Evolutionary conservation across 2,888 invertebrate species (phyloP).

Genomic region (Alsophila aescularia): DNA sequence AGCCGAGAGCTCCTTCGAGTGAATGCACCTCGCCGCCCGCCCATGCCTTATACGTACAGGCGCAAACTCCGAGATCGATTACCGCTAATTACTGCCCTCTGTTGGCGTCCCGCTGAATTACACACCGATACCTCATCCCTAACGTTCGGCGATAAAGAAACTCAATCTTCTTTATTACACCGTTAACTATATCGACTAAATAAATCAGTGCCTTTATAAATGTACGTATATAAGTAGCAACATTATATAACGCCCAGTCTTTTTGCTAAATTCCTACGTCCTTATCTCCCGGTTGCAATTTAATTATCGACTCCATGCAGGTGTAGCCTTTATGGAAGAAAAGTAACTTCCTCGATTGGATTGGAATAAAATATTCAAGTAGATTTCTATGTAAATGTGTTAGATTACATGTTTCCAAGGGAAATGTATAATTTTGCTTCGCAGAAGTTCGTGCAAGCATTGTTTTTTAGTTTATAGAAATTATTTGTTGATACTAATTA

Average conservation of each 20-base stretch:
- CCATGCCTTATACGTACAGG: conserved; percentile 72
- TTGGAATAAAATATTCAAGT: conserved; percentile 4
- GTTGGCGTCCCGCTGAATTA: conserved; percentile 46
- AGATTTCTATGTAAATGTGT: conserved; percentile 7
- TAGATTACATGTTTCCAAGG: too few species aligned
- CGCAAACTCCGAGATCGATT: conserved; percentile 79
- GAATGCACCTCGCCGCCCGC: conserved; percentile 69
- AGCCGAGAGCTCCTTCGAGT: conserved; percentile 70
- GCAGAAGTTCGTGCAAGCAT: too few species aligned
- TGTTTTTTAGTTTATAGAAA: too few species aligned
- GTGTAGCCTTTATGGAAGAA: conserved; percentile 10
- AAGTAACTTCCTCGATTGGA: conserved; percentile 14
- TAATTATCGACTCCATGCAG: not conserved
- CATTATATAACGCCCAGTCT: conserved; percentile 6
- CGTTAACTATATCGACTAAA: conserved; percentile 15
- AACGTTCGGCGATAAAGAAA: conserved; percentile 44
- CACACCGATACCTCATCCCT: conserved; percentile 45
- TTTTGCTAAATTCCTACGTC: conserved; percentile 1
- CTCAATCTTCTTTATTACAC: conserved; percentile 27
- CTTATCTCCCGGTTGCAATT: conserved; percentile 4
- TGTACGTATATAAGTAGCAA: conserved; percentile 17
- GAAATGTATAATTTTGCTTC: too few species aligned
- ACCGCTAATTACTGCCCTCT: conserved; percentile 77
- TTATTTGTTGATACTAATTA: too few species aligned
- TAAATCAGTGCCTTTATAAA: conserved; percentile 18